Evolutionary conservation across 2,113 vertebrate genomes (phyloP).

Genomic region (Numida meleagris): DNA sequence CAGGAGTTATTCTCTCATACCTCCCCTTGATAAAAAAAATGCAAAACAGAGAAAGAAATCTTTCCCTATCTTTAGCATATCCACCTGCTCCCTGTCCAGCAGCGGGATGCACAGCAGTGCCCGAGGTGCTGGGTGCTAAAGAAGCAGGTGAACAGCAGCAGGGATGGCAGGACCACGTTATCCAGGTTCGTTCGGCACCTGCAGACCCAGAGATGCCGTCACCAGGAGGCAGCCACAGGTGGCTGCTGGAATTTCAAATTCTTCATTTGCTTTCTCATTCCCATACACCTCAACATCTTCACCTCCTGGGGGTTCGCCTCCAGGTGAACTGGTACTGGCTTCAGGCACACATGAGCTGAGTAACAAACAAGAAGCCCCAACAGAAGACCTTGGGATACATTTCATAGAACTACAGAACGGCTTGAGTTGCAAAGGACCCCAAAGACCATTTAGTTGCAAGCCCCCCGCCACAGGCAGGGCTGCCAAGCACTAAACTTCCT

Average conservation of each 20-base stretch:
- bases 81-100: not conserved
- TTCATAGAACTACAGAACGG: too few relatives aligned
- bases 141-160: not conserved
- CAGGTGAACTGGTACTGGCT: not conserved
- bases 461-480: too few relatives aligned
- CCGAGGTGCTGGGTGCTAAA: not conserved
- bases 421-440: too few relatives aligned
- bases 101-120: not conserved
- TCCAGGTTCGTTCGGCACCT: not conserved
- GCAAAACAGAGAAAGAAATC: accelerated
- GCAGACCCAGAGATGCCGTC: accelerated
- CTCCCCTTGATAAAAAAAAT: not conserved
- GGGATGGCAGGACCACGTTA: accelerated
- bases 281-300: not conserved
- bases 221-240: not conserved
- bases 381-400: not conserved
- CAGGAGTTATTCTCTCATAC: not conserved
- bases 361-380: not conserved
- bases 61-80: not conserved
- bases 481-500: not conserved
- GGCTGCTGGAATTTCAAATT: not conserved
- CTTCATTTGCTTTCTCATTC: not conserved
- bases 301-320: not conserved
- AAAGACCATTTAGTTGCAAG: too few relatives aligned
- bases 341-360: not conserved